Evolutionary conservation across 2,797 vertebrate genomes (phyloP).

Genomic region (Acanthiza pusilla): DNA sequence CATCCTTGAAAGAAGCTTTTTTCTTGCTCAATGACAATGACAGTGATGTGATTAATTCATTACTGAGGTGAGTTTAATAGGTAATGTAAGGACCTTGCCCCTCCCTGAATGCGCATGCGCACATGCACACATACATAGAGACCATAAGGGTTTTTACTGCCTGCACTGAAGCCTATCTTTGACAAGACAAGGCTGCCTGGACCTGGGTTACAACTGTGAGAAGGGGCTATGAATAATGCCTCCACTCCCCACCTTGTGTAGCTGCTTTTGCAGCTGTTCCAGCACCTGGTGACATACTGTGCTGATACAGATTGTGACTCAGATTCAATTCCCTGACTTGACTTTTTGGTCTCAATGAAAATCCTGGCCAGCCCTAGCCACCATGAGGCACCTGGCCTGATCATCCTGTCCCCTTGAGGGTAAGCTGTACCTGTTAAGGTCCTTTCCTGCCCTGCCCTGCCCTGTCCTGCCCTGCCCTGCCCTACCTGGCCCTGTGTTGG

Average conservation of each 20-base stretch:
- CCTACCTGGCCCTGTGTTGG: background rate
- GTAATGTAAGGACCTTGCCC: background rate
- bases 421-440: background rate
- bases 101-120: accelerated
- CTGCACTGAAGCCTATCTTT: background rate
- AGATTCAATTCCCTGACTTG: background rate
- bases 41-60: background rate
- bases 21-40: background rate
- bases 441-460: too few species aligned
- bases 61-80: background rate
- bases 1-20: background rate
- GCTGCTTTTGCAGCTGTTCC: background rate
- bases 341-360: background rate
- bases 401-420: background rate
- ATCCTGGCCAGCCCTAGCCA: background rate
- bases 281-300: background rate
- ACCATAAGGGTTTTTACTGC: background rate
- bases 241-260: background rate
- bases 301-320: background rate
- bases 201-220: background rate
- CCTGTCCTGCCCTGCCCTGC: background rate
- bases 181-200: background rate
- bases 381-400: background rate
- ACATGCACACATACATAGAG: accelerated
- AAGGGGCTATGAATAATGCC: background rate